Evolutionary conservation across 2,797 vertebrate genomes (phyloP).

Genomic region (Picus viridis): DNA sequence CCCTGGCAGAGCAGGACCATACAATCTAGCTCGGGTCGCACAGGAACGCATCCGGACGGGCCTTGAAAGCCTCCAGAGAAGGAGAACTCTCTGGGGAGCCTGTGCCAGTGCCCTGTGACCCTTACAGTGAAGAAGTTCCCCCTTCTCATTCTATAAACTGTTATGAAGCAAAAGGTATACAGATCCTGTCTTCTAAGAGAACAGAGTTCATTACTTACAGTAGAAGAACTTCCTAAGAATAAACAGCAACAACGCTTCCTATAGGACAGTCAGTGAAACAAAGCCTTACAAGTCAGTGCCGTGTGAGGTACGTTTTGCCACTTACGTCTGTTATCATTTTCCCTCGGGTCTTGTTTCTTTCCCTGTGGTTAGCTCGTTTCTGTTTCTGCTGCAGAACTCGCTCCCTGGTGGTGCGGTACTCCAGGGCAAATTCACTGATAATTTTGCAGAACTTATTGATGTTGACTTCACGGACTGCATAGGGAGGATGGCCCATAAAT

Average conservation of each 20-base stretch:
- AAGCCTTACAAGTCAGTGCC: neutral
- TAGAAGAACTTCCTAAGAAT: neutral
- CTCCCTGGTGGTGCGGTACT: constrained; percentile 96
- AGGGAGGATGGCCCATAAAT: constrained; percentile 93
- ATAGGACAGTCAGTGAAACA: neutral
- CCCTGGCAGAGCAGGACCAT: too few species aligned
- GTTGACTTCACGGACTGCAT: constrained; percentile 91
- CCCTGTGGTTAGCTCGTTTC: constrained; percentile 95
- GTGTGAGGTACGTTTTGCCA: constrained; percentile 44
- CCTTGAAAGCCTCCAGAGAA: too few species aligned
- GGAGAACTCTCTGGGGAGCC: too few species aligned
- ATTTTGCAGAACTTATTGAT: constrained; percentile 96
- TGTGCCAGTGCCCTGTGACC: too few species aligned
- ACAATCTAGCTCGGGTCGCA: too few species aligned
- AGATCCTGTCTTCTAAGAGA: neutral
- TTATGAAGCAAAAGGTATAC: neutral
- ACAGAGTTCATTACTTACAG: neutral
- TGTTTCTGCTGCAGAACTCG: constrained; percentile 96
- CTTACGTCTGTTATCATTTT: constrained; percentile 99
- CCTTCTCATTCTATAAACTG: neutral
- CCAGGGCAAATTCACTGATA: constrained; percentile 95
- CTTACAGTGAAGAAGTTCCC: too few species aligned
- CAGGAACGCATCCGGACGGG: too few species aligned
- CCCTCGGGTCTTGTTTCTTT: constrained; percentile 98
- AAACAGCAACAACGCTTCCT: neutral